Base-by-base conservation (phyloP, 2,797 vertebrate species). In the Yasuhikotakia modesta region DNA sequence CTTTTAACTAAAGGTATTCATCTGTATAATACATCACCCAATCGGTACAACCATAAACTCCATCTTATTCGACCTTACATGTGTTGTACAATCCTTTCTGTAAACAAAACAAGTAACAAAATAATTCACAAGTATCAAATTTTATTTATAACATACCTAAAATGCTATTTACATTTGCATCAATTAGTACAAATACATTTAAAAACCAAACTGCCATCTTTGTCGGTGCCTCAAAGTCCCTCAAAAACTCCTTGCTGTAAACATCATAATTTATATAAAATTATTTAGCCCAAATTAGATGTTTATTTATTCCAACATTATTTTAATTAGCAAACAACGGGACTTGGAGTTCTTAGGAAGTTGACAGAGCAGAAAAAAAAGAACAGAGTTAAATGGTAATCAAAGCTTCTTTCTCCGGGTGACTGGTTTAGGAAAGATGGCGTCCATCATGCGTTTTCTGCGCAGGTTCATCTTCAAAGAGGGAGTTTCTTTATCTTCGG, bases 71-170 rank as follows among this genome's bases (percentile, higher is more conserved):
- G n/a, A 14, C 48, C 27, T 69, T 22, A 58, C 35, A 45, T 4
- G 24, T 70, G 10, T 12, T 27, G 19, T 19, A 52, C 21, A 77
- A 58, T 43, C 57, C 16, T 35, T 39, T 22, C 48, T 70, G 12
- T 63, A 70, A 78, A 80, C 68, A 79, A 79, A 81, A 69, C 30
- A 60, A 82, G 48, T 64, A 82, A 73, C 52, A 74, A 81, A 80
- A 81, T 88, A 85, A 88, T 81, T 88, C 87, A 88, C 86, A 94
- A 94, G 91, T 92, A 92, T 93, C 94, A 89, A 93, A 91, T 94
- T 93, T 96, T 98, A 98, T 98, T 99, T 95, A 93, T 90, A 94
- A 95, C 94, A 94, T 94, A 94, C 89, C 93, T 95, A 94, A 95
- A 92, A 93, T 88, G 93, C 92, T 91, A 94, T 93, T 90, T 91